Percentiles rank a stretch among this genome's conserved stretches.
phyloP scores from a whole-genome alignment of 1,140 invertebrate genomes.

The Paracyclopina nana region DNA sequence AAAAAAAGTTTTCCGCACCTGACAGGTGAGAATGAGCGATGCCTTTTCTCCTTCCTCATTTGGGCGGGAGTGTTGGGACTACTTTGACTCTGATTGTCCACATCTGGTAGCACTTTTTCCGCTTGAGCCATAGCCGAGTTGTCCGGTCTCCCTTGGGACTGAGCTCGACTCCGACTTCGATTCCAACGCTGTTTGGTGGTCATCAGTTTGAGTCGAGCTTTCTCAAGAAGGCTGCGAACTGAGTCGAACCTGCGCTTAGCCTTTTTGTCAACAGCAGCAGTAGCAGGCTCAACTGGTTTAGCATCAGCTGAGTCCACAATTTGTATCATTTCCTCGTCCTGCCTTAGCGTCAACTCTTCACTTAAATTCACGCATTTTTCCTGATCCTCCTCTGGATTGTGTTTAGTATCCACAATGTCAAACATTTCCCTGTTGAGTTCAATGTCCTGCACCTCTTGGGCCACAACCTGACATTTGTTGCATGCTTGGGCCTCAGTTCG shows the following conservation, averaged over 20 bases:
- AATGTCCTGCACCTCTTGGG: background rate
- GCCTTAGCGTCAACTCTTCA: no score
- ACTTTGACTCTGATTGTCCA: conserved; percentile 29
- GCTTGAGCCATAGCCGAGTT: background rate
- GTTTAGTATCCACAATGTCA: background rate
- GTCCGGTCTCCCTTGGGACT: conserved; percentile 3
- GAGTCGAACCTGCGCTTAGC: background rate
- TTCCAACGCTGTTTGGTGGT: background rate
- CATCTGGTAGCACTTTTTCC: conserved; percentile 1
- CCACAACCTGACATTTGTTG: background rate
- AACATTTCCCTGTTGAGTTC: conserved; percentile 10
- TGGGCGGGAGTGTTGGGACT: conserved; percentile 47
- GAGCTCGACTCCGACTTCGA: background rate
- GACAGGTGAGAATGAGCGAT: conserved; percentile 55
- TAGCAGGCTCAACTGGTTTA: background rate
- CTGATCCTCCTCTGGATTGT: background rate
- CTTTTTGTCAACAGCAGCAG: background rate
- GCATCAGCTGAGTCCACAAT: no score
- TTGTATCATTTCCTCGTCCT: no score
- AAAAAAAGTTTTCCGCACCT: conserved; percentile 24
- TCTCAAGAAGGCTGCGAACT: background rate
- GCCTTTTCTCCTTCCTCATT: conserved; percentile 44
- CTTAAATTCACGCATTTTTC: no score
- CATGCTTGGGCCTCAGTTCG: background rate
- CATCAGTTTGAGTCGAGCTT: background rate